Conservation (phyloP, 2,113 vertebrate species). For the Peromyscus californicus region DNA sequence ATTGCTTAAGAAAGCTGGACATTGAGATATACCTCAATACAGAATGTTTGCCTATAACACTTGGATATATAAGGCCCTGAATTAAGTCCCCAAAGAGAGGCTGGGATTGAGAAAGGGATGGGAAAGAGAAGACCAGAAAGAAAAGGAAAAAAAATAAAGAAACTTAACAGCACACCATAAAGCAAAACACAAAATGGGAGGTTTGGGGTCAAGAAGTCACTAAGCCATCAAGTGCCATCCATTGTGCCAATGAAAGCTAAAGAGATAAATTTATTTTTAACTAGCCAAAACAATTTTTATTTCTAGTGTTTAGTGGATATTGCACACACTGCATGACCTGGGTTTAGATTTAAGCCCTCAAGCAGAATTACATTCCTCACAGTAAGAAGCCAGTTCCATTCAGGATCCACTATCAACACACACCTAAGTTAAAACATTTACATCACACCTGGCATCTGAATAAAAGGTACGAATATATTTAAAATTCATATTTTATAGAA, state of each 20-base stretch:
- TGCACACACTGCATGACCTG: constrained; percentile 93
- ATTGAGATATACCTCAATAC: background rate
- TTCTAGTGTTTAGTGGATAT: constrained; percentile 97
- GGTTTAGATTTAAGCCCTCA: constrained; percentile 91
- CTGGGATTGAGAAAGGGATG: background rate
- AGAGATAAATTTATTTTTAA: background rate
- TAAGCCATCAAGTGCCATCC: background rate
- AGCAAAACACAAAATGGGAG: background rate
- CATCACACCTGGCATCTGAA: constrained; percentile 93
- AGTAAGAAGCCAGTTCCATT: constrained; percentile 90
- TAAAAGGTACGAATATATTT: constrained; percentile 94
- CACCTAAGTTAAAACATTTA: constrained; percentile 93
- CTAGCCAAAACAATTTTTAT: constrained; percentile 92
- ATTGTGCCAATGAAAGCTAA: background rate
- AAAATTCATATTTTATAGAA: constrained; percentile 97
- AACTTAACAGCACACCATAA: background rate
- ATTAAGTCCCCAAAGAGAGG: background rate
- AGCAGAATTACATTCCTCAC: constrained; percentile 93
- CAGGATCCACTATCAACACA: constrained; percentile 92
- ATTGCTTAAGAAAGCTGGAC: background rate
- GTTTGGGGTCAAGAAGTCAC: background rate
- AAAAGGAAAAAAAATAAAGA: background rate
- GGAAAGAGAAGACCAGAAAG: accelerated
- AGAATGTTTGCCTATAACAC: background rate
- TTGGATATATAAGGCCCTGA: background rate